These are phyloP conservation scores for Hydrolagus colliei DNA, from an alignment of 2,797 vertebrate genomes.

Conservation along the genomic window DNA sequence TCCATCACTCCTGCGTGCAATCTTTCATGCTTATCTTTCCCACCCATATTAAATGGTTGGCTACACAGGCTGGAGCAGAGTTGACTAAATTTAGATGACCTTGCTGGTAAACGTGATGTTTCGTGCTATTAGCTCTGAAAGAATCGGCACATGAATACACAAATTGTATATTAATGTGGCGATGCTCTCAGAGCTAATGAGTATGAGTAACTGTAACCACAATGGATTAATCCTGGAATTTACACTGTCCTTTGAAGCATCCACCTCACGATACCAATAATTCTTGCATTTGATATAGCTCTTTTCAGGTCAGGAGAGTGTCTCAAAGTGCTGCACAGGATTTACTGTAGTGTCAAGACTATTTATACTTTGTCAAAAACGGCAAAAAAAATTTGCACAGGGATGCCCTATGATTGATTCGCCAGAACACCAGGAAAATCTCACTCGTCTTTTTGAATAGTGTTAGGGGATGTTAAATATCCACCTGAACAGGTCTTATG, in stretches of 20 bases:
- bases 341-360: too few species aligned
- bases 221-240: not conserved
- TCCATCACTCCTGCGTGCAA: not conserved
- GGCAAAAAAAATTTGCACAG: too few species aligned
- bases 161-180: not conserved
- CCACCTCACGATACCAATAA: not conserved
- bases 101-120: slow-evolving; percentile 3
- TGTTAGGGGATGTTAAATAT: too few species aligned
- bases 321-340: too few species aligned
- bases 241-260: slow-evolving; percentile 4
- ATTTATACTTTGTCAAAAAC: too few species aligned
- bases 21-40: not conserved
- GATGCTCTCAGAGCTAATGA: not conserved
- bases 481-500: too few species aligned
- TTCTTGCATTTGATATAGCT: too few species aligned
- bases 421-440: too few species aligned
- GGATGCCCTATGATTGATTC: too few species aligned
- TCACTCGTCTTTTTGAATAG: too few species aligned
- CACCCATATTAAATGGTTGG: not conserved
- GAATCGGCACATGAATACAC: not conserved
- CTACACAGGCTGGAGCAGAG: not conserved
- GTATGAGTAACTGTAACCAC: slow-evolving; percentile 12
- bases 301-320: too few species aligned
- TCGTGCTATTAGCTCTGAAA: not conserved
- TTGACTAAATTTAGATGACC: not conserved